Evolutionary conservation across 2,113 vertebrate genomes (phyloP).

Genomic region (Chamaea fasciata): DNA sequence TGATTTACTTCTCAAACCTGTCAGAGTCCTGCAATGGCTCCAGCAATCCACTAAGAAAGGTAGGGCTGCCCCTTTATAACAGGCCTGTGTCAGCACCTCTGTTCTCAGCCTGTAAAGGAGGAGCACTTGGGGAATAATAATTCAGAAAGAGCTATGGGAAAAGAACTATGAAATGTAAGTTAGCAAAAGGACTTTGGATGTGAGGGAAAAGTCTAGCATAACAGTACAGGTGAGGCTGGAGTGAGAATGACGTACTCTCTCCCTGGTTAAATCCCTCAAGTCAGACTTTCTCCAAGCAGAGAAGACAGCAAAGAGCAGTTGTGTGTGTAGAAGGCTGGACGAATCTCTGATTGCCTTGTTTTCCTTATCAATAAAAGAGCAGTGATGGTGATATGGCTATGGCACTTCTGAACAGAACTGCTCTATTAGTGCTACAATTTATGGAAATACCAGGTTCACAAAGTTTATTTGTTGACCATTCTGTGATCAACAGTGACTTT

Average conservation of each 20-base stretch:
- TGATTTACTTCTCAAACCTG: conserved; percentile 31
- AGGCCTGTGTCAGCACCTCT: conserved; percentile 44
- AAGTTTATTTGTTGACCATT: neutral
- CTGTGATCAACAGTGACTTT: neutral
- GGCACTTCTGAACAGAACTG: neutral
- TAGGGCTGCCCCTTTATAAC: conserved; percentile 25
- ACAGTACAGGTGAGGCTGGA: conserved; percentile 30
- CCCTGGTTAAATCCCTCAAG: neutral
- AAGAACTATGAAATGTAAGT: conserved; percentile 38
- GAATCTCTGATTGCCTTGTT: neutral
- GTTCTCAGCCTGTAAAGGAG: conserved; percentile 48
- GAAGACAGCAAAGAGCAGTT: neutral
- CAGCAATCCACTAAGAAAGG: neutral
- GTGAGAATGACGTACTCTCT: neutral
- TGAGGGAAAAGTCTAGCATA: neutral
- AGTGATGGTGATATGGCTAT: neutral
- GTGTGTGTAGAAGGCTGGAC: neutral
- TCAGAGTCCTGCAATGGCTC: conserved; percentile 18
- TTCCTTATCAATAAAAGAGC: neutral
- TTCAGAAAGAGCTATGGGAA: conserved; percentile 30
- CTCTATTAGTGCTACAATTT: neutral
- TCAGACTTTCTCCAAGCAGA: neutral
- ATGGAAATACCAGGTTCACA: neutral
- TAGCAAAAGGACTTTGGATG: conserved; percentile 7
- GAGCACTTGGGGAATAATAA: conserved; percentile 43